Conservation (phyloP, 2,113 vertebrate genomes). For the Pedetes capensis region DNA sequence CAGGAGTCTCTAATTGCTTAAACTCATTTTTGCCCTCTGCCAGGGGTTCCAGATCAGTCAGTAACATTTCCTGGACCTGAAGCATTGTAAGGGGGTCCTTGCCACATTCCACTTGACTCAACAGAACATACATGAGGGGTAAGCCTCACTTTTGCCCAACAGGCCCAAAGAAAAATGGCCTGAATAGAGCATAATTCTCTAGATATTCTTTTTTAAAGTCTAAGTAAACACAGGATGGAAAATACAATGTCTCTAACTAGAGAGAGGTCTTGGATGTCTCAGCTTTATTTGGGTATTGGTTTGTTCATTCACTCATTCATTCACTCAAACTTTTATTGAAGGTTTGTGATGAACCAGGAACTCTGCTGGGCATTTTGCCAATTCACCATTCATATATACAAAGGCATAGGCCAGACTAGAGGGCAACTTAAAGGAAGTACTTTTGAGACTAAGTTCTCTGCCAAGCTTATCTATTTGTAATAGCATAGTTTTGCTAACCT, state of each 20-base stretch:
- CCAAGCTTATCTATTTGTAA: slow-evolving; percentile 63
- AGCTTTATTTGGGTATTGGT: not conserved
- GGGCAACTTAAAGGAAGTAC: not conserved
- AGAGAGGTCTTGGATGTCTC: not conserved
- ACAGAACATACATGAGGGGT: not conserved
- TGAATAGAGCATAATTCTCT: slow-evolving; percentile 31
- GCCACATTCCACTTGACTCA: not conserved
- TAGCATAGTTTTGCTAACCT: slow-evolving; percentile 60
- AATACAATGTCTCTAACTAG: slow-evolving; percentile 13
- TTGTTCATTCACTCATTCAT: not conserved
- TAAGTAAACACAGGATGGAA: not conserved
- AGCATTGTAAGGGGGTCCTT: not conserved
- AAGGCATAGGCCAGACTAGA: not conserved
- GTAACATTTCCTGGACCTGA: not conserved
- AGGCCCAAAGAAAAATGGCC: not conserved
- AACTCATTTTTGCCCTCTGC: not conserved
- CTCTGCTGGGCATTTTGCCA: not conserved
- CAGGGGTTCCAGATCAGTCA: not conserved
- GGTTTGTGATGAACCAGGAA: not conserved
- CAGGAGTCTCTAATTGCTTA: not conserved
- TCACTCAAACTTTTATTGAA: slow-evolving; percentile 10
- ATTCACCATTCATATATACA: not conserved
- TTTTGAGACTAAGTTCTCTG: slow-evolving; percentile 63
- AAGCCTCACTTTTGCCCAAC: slow-evolving; percentile 2
- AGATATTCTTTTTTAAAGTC: not conserved